These are phyloP conservation scores for Phasia obesa DNA, from an alignment of 2,888 invertebrate species.

Conservation along the genomic window DNA sequence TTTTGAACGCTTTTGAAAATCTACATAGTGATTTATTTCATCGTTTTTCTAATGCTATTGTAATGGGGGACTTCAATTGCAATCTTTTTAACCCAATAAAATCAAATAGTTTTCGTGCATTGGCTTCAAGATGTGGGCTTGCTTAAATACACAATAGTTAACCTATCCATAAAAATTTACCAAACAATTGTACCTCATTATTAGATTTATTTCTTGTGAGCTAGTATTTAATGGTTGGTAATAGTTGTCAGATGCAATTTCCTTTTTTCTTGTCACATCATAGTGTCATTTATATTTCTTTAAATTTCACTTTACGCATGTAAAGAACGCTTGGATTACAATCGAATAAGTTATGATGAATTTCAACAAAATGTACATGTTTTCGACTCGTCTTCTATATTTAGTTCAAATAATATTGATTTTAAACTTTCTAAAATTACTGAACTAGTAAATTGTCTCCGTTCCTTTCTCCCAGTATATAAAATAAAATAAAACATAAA, in stretches of 20 bases:
- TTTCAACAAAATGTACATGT: background rate
- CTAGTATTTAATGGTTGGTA: background rate
- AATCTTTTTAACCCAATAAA: background rate
- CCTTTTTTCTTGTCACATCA: background rate
- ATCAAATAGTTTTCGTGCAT: background rate
- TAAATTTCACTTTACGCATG: background rate
- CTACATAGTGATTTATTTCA: background rate
- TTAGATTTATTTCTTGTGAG: background rate
- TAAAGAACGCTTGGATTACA: background rate
- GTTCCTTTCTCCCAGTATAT: background rate
- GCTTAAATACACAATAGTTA: background rate
- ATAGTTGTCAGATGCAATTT: background rate
- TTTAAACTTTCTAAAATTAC: background rate
- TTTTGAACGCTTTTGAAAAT: background rate
- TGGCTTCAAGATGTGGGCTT: background rate
- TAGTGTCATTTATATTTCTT: background rate
- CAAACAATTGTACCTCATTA: background rate
- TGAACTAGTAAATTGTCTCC: background rate
- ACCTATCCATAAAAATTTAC: background rate
- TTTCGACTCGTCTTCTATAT: background rate
- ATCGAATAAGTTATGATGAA: background rate
- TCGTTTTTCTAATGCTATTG: background rate
- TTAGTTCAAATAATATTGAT: background rate
- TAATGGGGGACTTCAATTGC: background rate
- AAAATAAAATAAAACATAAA: background rate